phyloP scores from a whole-genome alignment of 53 echinoderm and acorn worm species.

The Luidia sarsii region DNA sequence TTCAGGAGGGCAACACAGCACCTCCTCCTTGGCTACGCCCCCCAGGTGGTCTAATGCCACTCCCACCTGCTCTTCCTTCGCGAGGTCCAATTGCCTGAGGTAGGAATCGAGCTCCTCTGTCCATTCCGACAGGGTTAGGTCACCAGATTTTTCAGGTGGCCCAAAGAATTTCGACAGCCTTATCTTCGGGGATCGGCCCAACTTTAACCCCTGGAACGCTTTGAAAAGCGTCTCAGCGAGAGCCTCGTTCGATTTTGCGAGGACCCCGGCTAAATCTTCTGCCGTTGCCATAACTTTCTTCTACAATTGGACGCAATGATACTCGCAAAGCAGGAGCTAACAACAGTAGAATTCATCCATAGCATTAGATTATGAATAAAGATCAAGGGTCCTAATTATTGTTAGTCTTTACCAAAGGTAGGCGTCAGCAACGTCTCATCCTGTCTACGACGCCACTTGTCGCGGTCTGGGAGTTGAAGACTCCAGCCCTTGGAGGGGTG shows the following conservation, averaged over 20 bases:
- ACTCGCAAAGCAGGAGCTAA: too few species aligned
- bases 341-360: too few species aligned
- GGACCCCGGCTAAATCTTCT: conserved; percentile 13
- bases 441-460: too few species aligned
- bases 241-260: conserved; percentile 25
- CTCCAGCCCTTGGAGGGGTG: too few species aligned
- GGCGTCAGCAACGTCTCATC: too few species aligned
- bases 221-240: conserved; percentile 7
- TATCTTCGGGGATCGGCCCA: not conserved
- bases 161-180: conserved; percentile 30
- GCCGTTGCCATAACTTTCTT: conserved; percentile 19
- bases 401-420: too few species aligned
- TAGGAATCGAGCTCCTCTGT: conserved; percentile 5
- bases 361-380: too few species aligned
- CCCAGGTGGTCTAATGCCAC: conserved; percentile 15
- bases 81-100: not conserved
- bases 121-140: conserved; percentile 17
- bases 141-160: conserved; percentile 8
- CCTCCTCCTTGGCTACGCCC: conserved; percentile 34
- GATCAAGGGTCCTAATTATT: too few species aligned
- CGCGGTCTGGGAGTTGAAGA: too few species aligned
- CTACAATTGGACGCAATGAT: too few species aligned
- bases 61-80: conserved; percentile 2
- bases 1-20: not conserved
- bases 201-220: conserved; percentile 10